These are phyloP conservation scores for Macrophya alboannulata DNA, from an alignment of 2,888 invertebrate species.

Conservation along the genomic window DNA sequence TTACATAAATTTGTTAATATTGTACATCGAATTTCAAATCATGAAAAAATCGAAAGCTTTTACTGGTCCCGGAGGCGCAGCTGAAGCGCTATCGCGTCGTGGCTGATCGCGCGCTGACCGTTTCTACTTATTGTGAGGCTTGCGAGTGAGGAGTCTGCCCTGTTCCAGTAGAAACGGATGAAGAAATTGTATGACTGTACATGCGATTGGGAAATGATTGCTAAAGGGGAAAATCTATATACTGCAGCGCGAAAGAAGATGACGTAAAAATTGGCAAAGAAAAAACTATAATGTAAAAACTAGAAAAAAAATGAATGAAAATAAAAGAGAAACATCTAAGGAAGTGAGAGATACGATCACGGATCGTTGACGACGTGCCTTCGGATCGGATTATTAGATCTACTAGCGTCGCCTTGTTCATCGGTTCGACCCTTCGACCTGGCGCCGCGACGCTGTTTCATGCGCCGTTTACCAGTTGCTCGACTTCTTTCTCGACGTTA, in stretches of 20 bases:
- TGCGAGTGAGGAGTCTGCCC: background rate
- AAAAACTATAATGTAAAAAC: background rate
- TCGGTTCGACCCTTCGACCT: constrained; percentile 48
- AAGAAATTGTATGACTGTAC: too few relatives aligned
- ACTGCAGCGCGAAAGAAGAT: background rate
- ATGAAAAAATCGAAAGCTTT: background rate
- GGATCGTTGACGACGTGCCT: constrained; percentile 48
- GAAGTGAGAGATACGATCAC: constrained; percentile 40
- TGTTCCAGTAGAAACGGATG: background rate
- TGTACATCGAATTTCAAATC: background rate
- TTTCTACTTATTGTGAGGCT: constrained; percentile 13
- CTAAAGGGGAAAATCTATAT: background rate
- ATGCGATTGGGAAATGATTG: background rate
- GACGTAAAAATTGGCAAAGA: background rate
- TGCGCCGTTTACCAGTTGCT: constrained; percentile 52
- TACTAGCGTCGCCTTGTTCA: constrained; percentile 40
- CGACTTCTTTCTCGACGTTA: constrained; percentile 8
- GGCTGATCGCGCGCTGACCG: constrained; percentile 13
- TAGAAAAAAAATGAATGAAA: background rate
- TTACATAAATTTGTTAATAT: background rate
- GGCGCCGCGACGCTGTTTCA: constrained; percentile 33
- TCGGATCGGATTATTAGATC: constrained; percentile 51
- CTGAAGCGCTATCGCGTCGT: too few relatives aligned
- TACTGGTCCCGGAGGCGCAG: background rate
- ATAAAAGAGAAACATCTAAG: background rate